A percentile compares a stretch with the other conserved stretches of the same genome.
Evolutionary conservation across 2,888 invertebrate genomes (phyloP).

Genomic region (Heliconius ismenius): DNA sequence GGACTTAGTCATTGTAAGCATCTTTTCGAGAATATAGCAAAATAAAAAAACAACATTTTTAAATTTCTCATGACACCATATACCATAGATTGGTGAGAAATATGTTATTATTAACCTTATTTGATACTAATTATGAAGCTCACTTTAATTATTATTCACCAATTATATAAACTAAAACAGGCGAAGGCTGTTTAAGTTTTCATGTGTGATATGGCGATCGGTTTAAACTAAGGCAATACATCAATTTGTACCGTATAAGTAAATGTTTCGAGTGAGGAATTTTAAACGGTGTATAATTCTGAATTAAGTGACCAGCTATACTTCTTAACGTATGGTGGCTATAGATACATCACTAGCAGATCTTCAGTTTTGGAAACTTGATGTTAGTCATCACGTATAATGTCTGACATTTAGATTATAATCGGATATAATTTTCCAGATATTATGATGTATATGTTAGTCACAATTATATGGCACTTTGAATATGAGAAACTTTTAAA

Average conservation of each 20-base stretch:
- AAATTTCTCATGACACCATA: not conserved
- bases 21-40: not conserved
- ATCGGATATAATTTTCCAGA: not conserved
- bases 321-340: conserved; percentile 26
- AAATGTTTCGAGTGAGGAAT: conserved; percentile 39
- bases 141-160: not conserved
- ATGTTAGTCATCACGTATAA: conserved; percentile 37
- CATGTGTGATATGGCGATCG: conserved; percentile 32
- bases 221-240: conserved; percentile 38
- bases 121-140: not conserved
- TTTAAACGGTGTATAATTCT: conserved; percentile 42
- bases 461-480: not conserved
- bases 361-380: conserved; percentile 39
- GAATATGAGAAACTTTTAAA: not conserved
- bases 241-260: conserved; percentile 40
- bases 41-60: not conserved
- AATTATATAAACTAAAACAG: conserved; percentile 22
- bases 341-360: conserved; percentile 28
- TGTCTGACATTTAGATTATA: conserved; percentile 8
- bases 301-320: conserved; percentile 29
- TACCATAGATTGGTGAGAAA: not conserved
- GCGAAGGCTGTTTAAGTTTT: conserved; percentile 28
- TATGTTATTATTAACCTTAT: not conserved
- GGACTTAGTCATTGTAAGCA: no score
- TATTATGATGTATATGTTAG: not conserved